Conservation (phyloP, 2,888 invertebrate genomes). For the Pyrrhosoma nymphula region DNA sequence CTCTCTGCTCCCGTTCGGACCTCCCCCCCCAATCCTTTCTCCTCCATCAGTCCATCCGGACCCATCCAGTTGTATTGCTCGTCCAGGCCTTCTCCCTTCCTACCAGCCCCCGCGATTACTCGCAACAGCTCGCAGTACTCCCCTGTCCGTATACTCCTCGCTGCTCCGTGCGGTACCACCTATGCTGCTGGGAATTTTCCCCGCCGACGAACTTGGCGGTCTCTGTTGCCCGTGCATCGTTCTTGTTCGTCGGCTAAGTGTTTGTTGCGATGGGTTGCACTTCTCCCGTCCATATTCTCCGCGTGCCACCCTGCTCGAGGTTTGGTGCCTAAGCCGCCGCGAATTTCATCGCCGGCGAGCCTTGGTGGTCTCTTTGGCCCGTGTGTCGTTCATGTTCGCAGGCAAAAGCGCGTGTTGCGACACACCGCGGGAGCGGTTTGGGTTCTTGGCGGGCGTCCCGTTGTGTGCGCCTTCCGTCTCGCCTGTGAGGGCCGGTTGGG, state of each 20-base stretch:
- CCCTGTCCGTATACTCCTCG: background rate
- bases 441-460: background rate
- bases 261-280: too few relatives aligned
- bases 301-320: too few relatives aligned
- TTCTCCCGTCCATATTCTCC: too few relatives aligned
- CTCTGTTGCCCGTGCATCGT: too few relatives aligned
- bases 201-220: too few relatives aligned
- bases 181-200: too few relatives aligned
- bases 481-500: background rate
- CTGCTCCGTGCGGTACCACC: too few relatives aligned
- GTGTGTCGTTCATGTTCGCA: too few relatives aligned
- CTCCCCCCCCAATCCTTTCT: background rate
- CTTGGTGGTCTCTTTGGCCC: background rate
- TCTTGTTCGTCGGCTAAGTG: too few relatives aligned
- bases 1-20: background rate
- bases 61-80: background rate
- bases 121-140: background rate
- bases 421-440: background rate
- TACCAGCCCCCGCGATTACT: background rate
- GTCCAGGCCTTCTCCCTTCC: background rate
- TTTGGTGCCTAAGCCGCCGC: background rate
- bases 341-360: background rate
- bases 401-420: background rate
- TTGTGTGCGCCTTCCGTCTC: background rate
- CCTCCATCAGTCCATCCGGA: slow-evolving; percentile 1